Conservation (phyloP, 1,140 invertebrate genomes). For the Penaeus japonicus region DNA sequence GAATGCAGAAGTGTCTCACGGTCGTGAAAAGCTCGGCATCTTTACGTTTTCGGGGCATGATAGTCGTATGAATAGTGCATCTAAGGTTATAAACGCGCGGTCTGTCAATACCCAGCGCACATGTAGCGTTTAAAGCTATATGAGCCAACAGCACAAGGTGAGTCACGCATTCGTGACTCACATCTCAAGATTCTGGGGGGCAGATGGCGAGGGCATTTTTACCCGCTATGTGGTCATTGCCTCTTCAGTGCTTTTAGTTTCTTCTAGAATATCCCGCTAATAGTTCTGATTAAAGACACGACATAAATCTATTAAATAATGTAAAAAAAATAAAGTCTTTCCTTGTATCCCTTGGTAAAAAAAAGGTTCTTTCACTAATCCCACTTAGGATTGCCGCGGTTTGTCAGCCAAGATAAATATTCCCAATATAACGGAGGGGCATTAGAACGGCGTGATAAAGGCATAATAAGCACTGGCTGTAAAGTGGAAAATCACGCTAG, state of each 20-base stretch:
- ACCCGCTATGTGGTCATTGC: slow-evolving; percentile 2
- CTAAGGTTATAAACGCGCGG: slow-evolving; percentile 1
- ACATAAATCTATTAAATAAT: too few relatives aligned
- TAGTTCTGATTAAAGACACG: not conserved
- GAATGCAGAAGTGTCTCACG: not conserved
- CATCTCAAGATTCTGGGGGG: slow-evolving; percentile 1
- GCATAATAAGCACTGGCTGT: slow-evolving; percentile 2
- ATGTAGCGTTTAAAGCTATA: not conserved
- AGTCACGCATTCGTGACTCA: slow-evolving; percentile 32
- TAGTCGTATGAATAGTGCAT: slow-evolving; percentile 2
- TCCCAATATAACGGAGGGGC: not conserved
- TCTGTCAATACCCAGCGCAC: not conserved
- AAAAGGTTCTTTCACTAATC: not conserved
- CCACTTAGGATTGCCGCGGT: slow-evolving; percentile 31
- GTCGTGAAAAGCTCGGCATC: not conserved
- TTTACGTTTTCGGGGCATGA: slow-evolving; percentile 11
- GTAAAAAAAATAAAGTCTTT: too few relatives aligned
- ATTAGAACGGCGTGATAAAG: slow-evolving; percentile 23
- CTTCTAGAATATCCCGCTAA: not conserved
- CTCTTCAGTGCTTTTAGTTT: too few relatives aligned
- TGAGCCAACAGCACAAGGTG: not conserved
- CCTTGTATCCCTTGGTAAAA: too few relatives aligned
- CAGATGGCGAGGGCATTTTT: slow-evolving; percentile 11
- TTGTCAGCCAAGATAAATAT: slow-evolving; percentile 44
- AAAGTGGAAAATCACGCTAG: slow-evolving; percentile 11